A percentile compares a stretch with the other conserved stretches of the same genome.
Evolutionary conservation across 2,113 vertebrate genomes (phyloP).

Genomic region (Hylia prasina): DNA sequence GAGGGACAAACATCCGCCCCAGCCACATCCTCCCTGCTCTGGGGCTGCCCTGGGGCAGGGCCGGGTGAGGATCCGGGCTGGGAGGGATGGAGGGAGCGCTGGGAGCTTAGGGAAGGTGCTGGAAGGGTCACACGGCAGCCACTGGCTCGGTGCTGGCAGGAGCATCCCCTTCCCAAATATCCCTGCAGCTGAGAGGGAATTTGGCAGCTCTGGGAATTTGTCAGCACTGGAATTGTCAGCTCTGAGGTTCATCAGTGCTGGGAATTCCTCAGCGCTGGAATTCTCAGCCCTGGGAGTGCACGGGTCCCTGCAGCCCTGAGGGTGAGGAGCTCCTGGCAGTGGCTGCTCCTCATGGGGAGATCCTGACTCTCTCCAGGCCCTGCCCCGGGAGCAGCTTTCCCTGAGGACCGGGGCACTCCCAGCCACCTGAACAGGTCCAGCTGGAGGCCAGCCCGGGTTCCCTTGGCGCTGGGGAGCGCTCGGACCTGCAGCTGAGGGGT

Average conservation of each 20-base stretch:
- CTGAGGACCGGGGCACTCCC: accelerated
- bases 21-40: neutral
- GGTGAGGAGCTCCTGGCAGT: neutral
- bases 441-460: neutral
- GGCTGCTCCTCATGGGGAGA: too few species aligned
- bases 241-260: neutral
- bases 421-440: neutral
- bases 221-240: too few species aligned
- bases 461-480: accelerated
- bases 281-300: neutral
- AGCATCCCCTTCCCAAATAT: neutral
- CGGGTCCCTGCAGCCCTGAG: accelerated
- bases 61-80: neutral
- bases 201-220: neutral
- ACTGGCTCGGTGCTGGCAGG: neutral
- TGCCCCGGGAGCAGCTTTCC: neutral
- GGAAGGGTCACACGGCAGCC: neutral
- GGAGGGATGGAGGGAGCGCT: too few species aligned
- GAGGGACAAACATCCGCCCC: neutral
- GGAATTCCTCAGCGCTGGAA: neutral
- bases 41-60: neutral
- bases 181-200: neutral
- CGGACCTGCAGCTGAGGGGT: neutral
- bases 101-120: neutral
- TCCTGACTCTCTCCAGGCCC: neutral